Conservation (phyloP, 2,113 vertebrate species). For the Chaetodon trifascialis region DNA sequence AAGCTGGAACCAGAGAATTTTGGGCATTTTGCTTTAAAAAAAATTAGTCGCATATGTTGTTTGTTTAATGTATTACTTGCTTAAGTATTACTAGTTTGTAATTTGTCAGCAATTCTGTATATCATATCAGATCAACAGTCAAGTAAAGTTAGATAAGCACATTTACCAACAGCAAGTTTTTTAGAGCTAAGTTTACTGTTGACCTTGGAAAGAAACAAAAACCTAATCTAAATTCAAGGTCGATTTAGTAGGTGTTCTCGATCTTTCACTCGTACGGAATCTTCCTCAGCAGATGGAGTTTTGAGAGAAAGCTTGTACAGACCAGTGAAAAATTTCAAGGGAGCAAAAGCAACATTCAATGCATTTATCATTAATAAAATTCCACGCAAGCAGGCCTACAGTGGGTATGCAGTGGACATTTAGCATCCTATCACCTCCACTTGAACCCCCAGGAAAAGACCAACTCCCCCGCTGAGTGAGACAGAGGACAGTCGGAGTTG, state of each 20-base stretch:
- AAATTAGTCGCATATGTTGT: background rate
- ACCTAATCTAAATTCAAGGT: background rate
- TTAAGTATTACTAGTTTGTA: background rate
- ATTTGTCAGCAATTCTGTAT: too few species aligned
- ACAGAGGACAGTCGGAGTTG: constrained; percentile 43
- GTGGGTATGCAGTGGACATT: constrained; percentile 12
- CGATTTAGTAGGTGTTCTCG: background rate
- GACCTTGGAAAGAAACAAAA: background rate
- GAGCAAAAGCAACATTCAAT: background rate
- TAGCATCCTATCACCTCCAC: constrained; percentile 15
- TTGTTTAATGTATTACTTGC: background rate
- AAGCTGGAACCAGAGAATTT: background rate
- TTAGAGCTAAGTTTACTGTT: background rate
- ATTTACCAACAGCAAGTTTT: background rate
- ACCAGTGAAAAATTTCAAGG: background rate
- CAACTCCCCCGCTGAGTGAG: constrained; percentile 34
- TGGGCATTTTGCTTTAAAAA: background rate
- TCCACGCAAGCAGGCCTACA: constrained; percentile 7
- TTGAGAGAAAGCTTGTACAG: background rate
- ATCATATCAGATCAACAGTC: too few species aligned
- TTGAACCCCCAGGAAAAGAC: constrained; percentile 5
- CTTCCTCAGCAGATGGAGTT: background rate
- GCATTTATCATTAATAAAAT: constrained; percentile 20
- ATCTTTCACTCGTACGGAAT: background rate
- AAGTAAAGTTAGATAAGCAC: too few species aligned